Evolutionary conservation across 2,113 vertebrate species (phyloP).

Genomic region (Brachirus orientalis): DNA sequence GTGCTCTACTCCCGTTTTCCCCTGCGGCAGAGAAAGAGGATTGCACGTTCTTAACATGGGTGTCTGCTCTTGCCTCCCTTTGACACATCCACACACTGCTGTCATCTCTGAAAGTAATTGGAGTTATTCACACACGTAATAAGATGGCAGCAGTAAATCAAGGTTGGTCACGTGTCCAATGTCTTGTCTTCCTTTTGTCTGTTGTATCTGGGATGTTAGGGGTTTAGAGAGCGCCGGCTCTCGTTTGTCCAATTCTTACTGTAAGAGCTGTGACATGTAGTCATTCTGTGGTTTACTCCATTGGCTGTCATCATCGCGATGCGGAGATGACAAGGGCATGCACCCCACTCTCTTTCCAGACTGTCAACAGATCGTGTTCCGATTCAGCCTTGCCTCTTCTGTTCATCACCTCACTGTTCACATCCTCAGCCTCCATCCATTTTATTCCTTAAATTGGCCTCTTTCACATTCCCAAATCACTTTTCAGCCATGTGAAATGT

Average conservation of each 20-base stretch:
- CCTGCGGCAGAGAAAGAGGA: constrained; percentile 32
- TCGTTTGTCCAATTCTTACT: constrained; percentile 57
- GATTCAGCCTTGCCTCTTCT: constrained; percentile 20
- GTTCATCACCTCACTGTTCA: background rate
- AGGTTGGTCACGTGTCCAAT: background rate
- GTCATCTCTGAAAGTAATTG: constrained; percentile 30
- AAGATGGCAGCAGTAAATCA: constrained; percentile 8
- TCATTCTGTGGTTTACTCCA: constrained; percentile 44
- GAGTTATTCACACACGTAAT: constrained; percentile 19
- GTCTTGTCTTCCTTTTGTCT: constrained; percentile 16
- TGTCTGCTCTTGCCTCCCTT: constrained; percentile 41
- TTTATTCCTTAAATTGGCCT: background rate
- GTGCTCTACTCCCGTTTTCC: constrained; percentile 45
- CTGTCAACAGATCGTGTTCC: constrained; percentile 38
- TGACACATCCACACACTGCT: constrained; percentile 40
- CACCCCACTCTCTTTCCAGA: constrained; percentile 30
- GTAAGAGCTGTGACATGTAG: constrained; percentile 31
- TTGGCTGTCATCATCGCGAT: constrained; percentile 32
- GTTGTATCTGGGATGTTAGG: constrained; percentile 16
- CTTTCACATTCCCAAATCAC: constrained; percentile 5
- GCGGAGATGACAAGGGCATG: constrained; percentile 44
- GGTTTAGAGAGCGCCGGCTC: constrained; percentile 39
- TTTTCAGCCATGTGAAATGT: constrained; percentile 23
- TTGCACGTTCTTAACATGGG: constrained; percentile 43
- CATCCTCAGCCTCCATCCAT: constrained; percentile 7